These are phyloP conservation scores for Cantharis rustica DNA, from an alignment of 2,888 invertebrate genomes.

Conservation along the genomic window DNA sequence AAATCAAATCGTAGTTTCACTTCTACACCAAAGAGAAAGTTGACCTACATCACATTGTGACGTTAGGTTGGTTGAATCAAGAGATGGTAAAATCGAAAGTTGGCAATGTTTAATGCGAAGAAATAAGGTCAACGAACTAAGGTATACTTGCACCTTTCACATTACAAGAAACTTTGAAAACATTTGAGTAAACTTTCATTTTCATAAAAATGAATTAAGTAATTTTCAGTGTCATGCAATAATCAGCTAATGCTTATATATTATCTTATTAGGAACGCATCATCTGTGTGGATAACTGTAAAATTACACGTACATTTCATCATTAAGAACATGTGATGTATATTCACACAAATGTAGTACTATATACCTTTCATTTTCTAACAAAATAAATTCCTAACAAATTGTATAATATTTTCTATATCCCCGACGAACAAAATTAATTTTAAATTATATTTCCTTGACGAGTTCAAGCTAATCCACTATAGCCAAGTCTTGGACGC, in stretches of 20 bases:
- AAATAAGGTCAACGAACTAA: constrained; percentile 34
- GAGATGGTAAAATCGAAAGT: constrained; percentile 42
- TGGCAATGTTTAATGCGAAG: constrained; percentile 35
- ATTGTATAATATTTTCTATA: neutral
- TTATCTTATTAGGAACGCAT: neutral
- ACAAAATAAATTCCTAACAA: neutral
- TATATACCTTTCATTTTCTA: neutral
- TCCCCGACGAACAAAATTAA: neutral
- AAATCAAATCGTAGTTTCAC: constrained; percentile 56
- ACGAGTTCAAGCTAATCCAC: neutral
- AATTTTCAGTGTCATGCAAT: neutral
- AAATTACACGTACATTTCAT: neutral
- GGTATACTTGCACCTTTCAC: constrained; percentile 22
- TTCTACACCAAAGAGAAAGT: constrained; percentile 56
- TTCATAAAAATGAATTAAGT: neutral
- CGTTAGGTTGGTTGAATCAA: constrained; percentile 33
- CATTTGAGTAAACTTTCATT: neutral
- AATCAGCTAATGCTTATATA: neutral
- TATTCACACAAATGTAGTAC: neutral
- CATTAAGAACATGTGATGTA: neutral
- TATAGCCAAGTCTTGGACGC: neutral
- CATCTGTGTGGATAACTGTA: neutral
- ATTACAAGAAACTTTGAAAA: constrained; percentile 5
- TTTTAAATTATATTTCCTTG: neutral
- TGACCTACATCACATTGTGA: constrained; percentile 53